Evolutionary conservation across 1,140 invertebrate species (phyloP).

Genomic region (Zaprionus davidi): DNA sequence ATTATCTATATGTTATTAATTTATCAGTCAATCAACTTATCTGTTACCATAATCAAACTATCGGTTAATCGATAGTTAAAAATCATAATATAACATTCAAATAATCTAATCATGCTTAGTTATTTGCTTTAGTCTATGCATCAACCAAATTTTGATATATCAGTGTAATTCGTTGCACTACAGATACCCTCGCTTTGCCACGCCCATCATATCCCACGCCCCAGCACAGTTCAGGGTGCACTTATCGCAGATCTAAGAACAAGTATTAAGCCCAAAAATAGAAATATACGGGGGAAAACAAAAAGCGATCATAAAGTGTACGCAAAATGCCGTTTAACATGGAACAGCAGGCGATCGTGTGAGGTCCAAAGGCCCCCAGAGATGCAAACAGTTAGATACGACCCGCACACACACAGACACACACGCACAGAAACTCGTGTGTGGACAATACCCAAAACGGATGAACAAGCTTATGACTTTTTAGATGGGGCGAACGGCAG

Average conservation of each 20-base stretch:
- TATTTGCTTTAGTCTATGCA: no score
- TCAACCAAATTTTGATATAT: no score
- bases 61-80: no score
- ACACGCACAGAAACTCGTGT: constrained; percentile 21
- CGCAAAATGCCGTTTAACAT: constrained; percentile 65
- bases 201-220: constrained; percentile 1
- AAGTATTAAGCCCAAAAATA: constrained; percentile 49
- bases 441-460: constrained; percentile 48
- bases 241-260: constrained; percentile 55
- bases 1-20: no score
- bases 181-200: not conserved
- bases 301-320: constrained; percentile 41
- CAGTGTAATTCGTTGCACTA: not conserved
- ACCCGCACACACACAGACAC: constrained; percentile 5
- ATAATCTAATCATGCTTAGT: no score
- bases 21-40: no score
- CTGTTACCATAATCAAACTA: no score
- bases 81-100: no score
- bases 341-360: constrained; percentile 53
- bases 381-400: constrained; percentile 40
- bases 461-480: constrained; percentile 53
- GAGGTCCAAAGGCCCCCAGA: constrained; percentile 34
- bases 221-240: constrained; percentile 19
- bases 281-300: constrained; percentile 16
- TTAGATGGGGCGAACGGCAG: constrained; percentile 35